Base-by-base conservation (phyloP, 1,140 invertebrate species). In the Plodia interpunctella region DNA sequence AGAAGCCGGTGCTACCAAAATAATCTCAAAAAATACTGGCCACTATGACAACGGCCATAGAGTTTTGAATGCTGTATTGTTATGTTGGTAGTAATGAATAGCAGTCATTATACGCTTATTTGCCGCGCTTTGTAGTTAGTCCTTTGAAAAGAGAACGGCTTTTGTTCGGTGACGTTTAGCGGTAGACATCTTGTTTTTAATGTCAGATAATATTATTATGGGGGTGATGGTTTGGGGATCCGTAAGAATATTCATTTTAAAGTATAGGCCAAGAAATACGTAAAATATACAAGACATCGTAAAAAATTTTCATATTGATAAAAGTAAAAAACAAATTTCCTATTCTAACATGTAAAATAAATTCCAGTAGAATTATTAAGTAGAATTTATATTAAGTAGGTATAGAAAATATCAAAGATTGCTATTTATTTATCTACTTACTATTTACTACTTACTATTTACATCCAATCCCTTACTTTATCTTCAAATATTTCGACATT, bases 61-160 rank as follows among this genome's bases (percentile, higher is more conserved):
- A 15, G 38, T 44, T 44, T 44, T 44, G 13, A 44, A 44, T 44
- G 15, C 15, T 2, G 15, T 44, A 44, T 44, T 20, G 13, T 68
- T 55, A 0, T 56, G 19, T 6, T 65, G 65, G 57, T 69, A 28
- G 57, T 59, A 55, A 65, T 86, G 78, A 86, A 84, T 83, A 73
- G 53, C 63, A 70, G 74, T 84, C 74, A 84, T 88, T 88, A 88
- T 76, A 86, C 78, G 85, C 72, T 82, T 88, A 80, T 88, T 88
- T 85, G 83, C 70, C 67, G 73, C 65, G 76, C 71, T 80, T 86
- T 83, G 77, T 79, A 49, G 49, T 53, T 25, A 20, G 50, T 62
- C 57, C 73, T 78, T 82, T 72, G 74, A 72, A 65, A 68, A 70
- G 68, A 64, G 60, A 62, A 63, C 69, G 68, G 65, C 73, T 71